Percentiles rank a stretch among this genome's conserved stretches.
Conservation (phyloP, 2,113 vertebrate species). For the Ceyx melanurus region DNA sequence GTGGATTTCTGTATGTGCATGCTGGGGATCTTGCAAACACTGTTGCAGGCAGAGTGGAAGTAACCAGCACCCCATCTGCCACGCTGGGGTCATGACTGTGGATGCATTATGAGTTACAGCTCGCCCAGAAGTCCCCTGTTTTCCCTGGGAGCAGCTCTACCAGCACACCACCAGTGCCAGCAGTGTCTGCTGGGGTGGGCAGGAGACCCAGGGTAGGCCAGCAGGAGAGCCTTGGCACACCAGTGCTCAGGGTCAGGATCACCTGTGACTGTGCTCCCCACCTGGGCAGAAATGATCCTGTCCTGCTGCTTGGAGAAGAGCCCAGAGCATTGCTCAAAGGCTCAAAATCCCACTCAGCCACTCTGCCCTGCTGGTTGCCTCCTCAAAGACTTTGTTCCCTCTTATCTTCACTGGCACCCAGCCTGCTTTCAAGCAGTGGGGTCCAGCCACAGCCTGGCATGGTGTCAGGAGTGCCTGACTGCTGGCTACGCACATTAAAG, state of each 20-base stretch:
- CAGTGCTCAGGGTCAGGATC: fast-evolving
- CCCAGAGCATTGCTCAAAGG: not conserved
- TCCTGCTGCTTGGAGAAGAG: not conserved
- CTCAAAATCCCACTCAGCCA: fast-evolving
- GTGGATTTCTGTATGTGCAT: not conserved
- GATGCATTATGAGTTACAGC: not conserved
- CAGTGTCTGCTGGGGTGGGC: not conserved
- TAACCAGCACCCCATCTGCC: not conserved
- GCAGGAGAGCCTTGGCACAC: not conserved
- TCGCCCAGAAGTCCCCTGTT: fast-evolving
- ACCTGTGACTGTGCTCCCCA: fast-evolving
- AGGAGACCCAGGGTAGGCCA: not conserved
- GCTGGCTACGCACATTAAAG: not conserved
- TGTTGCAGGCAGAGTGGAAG: not conserved
- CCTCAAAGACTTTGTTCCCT: not conserved
- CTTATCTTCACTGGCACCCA: fast-evolving
- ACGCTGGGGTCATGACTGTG: fast-evolving
- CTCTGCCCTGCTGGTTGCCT: not conserved
- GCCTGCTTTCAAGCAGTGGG: not conserved
- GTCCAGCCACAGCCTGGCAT: no score
- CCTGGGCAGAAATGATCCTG: not conserved
- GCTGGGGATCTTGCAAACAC: not conserved
- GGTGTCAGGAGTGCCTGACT: not conserved
- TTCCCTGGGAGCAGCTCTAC: not conserved
- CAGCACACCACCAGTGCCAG: not conserved